Conservation (phyloP, 2,113 vertebrate species). For the Pantherophis guttatus region DNA sequence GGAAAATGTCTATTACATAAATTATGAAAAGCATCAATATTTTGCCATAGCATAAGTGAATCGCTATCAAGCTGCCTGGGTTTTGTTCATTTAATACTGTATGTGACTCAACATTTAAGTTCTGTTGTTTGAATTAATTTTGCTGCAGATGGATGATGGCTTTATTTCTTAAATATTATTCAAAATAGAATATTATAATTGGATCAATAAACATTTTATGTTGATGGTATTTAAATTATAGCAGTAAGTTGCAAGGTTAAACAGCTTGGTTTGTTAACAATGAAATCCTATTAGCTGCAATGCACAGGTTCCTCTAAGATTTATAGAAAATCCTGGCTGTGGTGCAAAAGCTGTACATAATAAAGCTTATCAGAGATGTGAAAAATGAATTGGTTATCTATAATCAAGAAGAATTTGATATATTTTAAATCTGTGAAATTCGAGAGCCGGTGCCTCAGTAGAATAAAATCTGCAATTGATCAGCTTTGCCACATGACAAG, state of each 20-base stretch:
- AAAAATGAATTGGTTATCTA: conserved; percentile 2
- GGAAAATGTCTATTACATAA: neutral
- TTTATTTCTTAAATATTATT: conserved; percentile 37
- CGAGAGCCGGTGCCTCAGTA: neutral
- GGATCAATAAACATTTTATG: conserved; percentile 39
- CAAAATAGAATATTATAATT: conserved; percentile 38
- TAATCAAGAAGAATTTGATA: neutral
- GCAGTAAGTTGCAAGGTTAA: conserved; percentile 22
- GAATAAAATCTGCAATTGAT: conserved; percentile 11
- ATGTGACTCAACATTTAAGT: neutral
- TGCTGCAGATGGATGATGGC: conserved; percentile 11
- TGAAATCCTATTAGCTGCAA: conserved; percentile 1
- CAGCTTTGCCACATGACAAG: neutral
- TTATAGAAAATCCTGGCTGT: conserved; percentile 34
- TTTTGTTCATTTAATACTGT: conserved; percentile 18
- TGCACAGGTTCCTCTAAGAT: conserved; percentile 2
- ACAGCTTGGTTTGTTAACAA: conserved; percentile 22
- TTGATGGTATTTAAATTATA: conserved; percentile 48
- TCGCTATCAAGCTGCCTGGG: neutral
- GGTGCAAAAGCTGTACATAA: neutral
- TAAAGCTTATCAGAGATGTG: conserved; percentile 29
- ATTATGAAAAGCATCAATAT: conserved; percentile 8
- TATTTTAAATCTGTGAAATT: conserved; percentile 23
- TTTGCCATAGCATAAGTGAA: conserved; percentile 31
- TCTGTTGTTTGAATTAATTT: conserved; percentile 7